Percentiles rank a stretch among this genome's conserved stretches.
These are phyloP conservation scores for Augiades crinisus DNA, from an alignment of 2,888 invertebrate genomes.

Conservation along the genomic window DNA sequence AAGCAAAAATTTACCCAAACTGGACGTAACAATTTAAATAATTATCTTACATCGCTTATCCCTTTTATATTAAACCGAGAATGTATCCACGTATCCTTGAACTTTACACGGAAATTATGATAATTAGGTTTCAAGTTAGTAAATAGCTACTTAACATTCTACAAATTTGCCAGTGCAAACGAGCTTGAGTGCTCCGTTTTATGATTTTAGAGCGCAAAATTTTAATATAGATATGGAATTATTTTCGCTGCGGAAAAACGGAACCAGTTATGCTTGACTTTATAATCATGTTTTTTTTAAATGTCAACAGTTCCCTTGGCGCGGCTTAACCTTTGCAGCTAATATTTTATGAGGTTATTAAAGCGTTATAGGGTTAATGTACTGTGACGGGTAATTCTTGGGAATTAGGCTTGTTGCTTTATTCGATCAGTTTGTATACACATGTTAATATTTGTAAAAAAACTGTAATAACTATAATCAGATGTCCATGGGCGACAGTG, in stretches of 20 bases:
- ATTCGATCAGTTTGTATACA: no score
- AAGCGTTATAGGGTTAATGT: no score
- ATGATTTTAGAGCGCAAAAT: slow-evolving; percentile 8
- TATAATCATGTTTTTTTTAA: slow-evolving; percentile 9
- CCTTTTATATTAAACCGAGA: slow-evolving; percentile 27
- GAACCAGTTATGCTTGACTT: slow-evolving; percentile 16
- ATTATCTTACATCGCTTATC: slow-evolving; percentile 17
- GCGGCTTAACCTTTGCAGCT: no score
- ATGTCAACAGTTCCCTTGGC: no score
- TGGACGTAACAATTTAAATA: slow-evolving; percentile 27
- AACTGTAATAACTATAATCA: no score
- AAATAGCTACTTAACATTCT: slow-evolving; percentile 13
- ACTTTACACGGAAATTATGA: slow-evolving; percentile 14
- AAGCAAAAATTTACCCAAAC: slow-evolving; percentile 1
- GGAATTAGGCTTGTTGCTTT: no score
- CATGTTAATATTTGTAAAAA: no score
- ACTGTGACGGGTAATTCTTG: no score
- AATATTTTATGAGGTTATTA: no score
- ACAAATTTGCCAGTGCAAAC: slow-evolving; percentile 2
- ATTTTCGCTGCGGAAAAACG: not conserved
- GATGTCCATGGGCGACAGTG: no score
- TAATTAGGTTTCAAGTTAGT: not conserved
- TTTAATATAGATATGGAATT: slow-evolving; percentile 6
- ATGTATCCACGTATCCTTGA: slow-evolving; percentile 13
- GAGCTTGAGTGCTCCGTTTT: not conserved